Percentiles rank a stretch among this genome's conserved stretches.
These are phyloP conservation scores for Nysson spinosus DNA, from an alignment of 2,888 invertebrate genomes.

Conservation along the genomic window DNA sequence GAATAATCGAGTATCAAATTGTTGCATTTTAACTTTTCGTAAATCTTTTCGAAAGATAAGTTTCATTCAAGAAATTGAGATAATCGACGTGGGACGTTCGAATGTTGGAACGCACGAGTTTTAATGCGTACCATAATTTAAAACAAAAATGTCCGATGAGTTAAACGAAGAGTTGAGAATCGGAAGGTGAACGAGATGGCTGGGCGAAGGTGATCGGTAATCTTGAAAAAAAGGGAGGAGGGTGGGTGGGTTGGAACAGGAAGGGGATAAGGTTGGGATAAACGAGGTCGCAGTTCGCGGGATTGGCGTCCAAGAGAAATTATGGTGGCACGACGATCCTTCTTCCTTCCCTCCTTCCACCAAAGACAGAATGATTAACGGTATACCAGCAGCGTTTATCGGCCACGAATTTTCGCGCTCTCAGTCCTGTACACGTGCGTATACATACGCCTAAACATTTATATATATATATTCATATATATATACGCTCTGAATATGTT, in stretches of 20 bases:
- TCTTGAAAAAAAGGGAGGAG: not conserved
- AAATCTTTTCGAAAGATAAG: no score
- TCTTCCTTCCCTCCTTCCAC: conserved; percentile 58
- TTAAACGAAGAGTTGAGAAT: not conserved
- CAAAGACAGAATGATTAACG: conserved; percentile 51
- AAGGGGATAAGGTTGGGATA: conserved; percentile 22
- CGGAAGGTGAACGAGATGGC: not conserved
- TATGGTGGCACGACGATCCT: conserved; percentile 49
- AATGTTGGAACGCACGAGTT: no score
- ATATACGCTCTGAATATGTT: conserved; percentile 44
- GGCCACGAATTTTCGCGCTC: conserved; percentile 59
- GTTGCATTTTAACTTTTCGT: no score
- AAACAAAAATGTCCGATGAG: not conserved
- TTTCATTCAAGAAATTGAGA: no score
- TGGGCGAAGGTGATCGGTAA: not conserved
- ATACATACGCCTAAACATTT: conserved; percentile 48
- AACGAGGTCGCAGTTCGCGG: conserved; percentile 43
- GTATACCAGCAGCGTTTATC: conserved; percentile 59
- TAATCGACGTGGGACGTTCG: no score
- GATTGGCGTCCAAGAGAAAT: conserved; percentile 46
- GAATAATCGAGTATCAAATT: no score
- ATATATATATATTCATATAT: conserved; percentile 46
- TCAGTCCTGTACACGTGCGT: conserved; percentile 54
- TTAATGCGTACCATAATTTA: no score
- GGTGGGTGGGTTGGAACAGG: no score